Evolutionary conservation across 2,888 invertebrate genomes (phyloP), one percentile per base, ranked within the genome.

Genomic region (Chloroclystis v-ata): DNA sequence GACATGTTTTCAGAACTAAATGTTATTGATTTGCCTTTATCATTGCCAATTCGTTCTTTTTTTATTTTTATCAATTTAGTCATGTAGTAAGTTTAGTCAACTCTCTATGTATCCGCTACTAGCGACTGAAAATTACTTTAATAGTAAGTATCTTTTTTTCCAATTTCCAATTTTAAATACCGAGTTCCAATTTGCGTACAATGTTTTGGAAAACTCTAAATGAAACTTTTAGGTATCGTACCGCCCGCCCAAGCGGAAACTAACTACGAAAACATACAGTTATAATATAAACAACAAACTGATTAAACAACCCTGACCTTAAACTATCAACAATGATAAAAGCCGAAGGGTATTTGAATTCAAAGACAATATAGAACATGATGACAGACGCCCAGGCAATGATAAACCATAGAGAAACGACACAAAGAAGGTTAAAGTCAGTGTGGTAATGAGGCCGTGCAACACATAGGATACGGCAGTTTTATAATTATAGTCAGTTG

Each of bases 171-270:
- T n/a, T n/a, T n/a, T n/a, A n/a, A n/a, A n/a, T n/a, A n/a, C n/a
- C n/a, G n/a, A n/a, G n/a, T n/a, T n/a, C n/a, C n/a, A n/a, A n/a
- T n/a, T n/a, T n/a, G n/a, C n/a, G n/a, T n/a, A n/a, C n/a, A n/a
- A n/a, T n/a, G n/a, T n/a, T n/a, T n/a, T n/a, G n/a, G n/a, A n/a
- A 11, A 20, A 35, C 10, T 6, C 2, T 3, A 33, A 10, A 20
- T 3, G 9, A 5, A 32, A 6, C 6, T 35, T 1, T 20, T 35
- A 46, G 43, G 48, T 54, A 57, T 49, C 53, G 57, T 51, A 45
- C 43, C 65, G 63, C 63, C 65, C 65, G 63, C 65, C 62, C 63
- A 47, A 51, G 63, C 61, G 63, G 61, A 51, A 44, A 39, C 26
- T 20, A 49, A 43, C 39, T 45, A 52, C 46, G 46, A 48, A 47